Evolutionary conservation across 2,888 invertebrate genomes (phyloP).

Genomic region (Fragum sueziense): DNA sequence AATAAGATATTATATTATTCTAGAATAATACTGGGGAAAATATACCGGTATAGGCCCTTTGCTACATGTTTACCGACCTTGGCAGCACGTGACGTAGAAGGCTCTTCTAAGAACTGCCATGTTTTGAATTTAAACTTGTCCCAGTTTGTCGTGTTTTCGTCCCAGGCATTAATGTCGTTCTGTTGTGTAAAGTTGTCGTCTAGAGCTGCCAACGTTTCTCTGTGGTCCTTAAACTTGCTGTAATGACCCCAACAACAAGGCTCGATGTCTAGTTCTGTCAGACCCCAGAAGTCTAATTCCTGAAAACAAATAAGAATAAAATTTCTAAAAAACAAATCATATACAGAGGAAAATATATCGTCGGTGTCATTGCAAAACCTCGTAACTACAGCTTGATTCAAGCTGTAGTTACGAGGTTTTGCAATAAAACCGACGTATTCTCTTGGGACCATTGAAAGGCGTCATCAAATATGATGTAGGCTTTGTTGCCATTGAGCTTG

Average conservation of each 20-base stretch:
- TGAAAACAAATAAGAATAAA: constrained; percentile 58
- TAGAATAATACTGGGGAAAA: too few relatives aligned
- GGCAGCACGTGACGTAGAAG: constrained; percentile 73
- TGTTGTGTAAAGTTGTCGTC: constrained; percentile 79
- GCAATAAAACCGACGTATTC: too few relatives aligned
- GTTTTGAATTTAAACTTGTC: constrained; percentile 69
- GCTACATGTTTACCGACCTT: constrained; percentile 67
- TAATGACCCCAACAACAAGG: constrained; percentile 81
- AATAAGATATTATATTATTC: too few relatives aligned
- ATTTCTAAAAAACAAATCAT: too few relatives aligned
- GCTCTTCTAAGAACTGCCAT: constrained; percentile 80
- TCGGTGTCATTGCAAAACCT: too few relatives aligned
- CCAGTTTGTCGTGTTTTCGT: constrained; percentile 65
- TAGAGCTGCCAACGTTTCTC: constrained; percentile 78
- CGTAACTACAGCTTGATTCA: too few relatives aligned
- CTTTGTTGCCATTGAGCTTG: constrained; percentile 79
- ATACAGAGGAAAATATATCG: too few relatives aligned
- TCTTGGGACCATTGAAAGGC: too few relatives aligned
- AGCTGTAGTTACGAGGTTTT: too few relatives aligned
- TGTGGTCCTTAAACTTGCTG: constrained; percentile 80
- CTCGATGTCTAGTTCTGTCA: constrained; percentile 80
- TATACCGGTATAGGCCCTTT: background rate
- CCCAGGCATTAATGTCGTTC: constrained; percentile 70
- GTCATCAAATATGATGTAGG: too few relatives aligned
- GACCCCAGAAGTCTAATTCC: constrained; percentile 81